Evolutionary conservation across 2,797 vertebrate species (phyloP).

Genomic region (Muscicapa comitata): DNA sequence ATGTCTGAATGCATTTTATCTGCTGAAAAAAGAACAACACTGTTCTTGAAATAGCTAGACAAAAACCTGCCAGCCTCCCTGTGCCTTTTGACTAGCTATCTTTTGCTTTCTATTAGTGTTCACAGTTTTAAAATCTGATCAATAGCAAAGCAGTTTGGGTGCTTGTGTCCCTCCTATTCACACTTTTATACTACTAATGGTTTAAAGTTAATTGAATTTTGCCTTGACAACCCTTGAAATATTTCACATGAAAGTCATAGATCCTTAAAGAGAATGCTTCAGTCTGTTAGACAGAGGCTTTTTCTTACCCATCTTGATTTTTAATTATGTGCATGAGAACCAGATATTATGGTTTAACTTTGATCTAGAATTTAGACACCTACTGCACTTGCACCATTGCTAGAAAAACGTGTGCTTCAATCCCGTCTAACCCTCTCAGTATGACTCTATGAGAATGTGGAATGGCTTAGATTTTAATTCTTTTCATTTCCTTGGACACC

Average conservation of each 20-base stretch:
- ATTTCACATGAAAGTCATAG: neutral
- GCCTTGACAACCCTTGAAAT: neutral
- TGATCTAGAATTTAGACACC: neutral
- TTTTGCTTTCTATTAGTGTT: neutral
- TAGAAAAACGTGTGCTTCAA: neutral
- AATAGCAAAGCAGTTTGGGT: neutral
- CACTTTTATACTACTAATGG: neutral
- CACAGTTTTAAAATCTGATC: neutral
- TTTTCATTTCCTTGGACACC: neutral
- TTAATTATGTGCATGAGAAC: neutral
- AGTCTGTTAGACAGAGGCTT: neutral
- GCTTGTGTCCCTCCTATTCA: neutral
- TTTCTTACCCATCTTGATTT: neutral
- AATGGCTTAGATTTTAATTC: neutral
- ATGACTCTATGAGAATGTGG: neutral
- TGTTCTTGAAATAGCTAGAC: neutral
- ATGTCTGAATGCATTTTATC: neutral
- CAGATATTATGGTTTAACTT: neutral
- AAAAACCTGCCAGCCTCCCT: neutral
- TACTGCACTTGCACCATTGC: neutral
- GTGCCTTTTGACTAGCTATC: neutral
- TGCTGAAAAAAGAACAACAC: neutral
- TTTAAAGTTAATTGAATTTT: constrained; percentile 18
- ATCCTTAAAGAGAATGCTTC: neutral
- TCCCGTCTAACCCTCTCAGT: neutral